phyloP scores from a whole-genome alignment of 2,888 invertebrate genomes.

The Stramonita haemastoma region DNA sequence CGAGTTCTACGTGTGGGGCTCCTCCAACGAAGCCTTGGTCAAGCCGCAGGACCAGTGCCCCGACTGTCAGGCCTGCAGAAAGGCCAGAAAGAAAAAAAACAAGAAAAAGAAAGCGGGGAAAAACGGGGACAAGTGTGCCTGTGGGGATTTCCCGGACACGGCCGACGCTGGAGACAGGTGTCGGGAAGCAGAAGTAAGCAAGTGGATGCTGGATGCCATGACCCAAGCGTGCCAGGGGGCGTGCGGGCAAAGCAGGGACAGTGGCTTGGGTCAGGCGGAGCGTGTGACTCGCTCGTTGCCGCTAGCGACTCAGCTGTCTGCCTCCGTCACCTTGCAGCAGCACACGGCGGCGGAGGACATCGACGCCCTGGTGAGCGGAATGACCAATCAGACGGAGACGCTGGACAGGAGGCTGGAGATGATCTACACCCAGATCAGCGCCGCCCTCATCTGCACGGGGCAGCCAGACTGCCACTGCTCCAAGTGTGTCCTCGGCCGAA shows the following conservation, averaged over 20 bases:
- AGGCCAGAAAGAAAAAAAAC: constrained; percentile 32
- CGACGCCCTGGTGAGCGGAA: too few species aligned
- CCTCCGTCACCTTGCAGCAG: not conserved
- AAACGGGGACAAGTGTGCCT: not conserved
- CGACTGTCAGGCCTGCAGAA: constrained; percentile 21
- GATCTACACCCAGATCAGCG: too few species aligned
- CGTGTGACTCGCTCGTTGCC: not conserved
- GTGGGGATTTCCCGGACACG: not conserved
- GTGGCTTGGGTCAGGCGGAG: not conserved
- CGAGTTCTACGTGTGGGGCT: constrained; percentile 35
- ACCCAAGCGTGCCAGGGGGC: not conserved
- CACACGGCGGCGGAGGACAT: too few species aligned
- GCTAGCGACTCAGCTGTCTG: not conserved
- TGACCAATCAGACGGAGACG: too few species aligned
- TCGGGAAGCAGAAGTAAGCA: not conserved
- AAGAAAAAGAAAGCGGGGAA: constrained; percentile 27
- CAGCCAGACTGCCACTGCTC: too few species aligned
- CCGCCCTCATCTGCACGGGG: too few species aligned
- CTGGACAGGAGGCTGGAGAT: too few species aligned
- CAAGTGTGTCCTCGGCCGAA: too few species aligned
- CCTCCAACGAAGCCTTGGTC: not conserved
- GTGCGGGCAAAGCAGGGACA: not conserved
- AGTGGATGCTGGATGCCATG: not conserved
- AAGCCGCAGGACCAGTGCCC: constrained; percentile 30
- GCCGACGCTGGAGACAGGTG: not conserved